These are phyloP conservation scores for Eumaeus atala DNA, from an alignment of 1,140 invertebrate genomes.

Conservation along the genomic window DNA sequence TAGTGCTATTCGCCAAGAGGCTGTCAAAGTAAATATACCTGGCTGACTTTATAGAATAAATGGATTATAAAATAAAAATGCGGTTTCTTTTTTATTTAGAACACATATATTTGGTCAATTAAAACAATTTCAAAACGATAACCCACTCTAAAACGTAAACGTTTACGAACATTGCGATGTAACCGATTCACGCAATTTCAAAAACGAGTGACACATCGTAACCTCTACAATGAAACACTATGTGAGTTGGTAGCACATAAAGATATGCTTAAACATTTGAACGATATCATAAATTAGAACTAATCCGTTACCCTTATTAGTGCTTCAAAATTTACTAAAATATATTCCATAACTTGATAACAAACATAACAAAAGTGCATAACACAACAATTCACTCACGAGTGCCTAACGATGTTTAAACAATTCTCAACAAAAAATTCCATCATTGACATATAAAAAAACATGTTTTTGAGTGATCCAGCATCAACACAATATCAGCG, in stretches of 20 bases:
- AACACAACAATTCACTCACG: conserved; percentile 57
- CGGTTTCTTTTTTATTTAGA: conserved; percentile 63
- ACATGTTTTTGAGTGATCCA: no score
- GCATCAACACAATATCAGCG: no score
- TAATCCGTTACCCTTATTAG: conserved; percentile 62
- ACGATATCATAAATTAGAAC: conserved; percentile 46
- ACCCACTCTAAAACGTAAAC: conserved; percentile 53
- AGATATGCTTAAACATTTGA: conserved; percentile 60
- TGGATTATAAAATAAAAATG: conserved; percentile 35
- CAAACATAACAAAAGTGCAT: conserved; percentile 60
- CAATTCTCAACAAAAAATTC: conserved; percentile 21
- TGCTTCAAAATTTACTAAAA: conserved; percentile 52
- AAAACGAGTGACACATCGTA: conserved; percentile 34
- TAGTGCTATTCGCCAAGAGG: conserved; percentile 87
- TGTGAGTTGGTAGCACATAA: conserved; percentile 64
- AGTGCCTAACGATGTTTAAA: conserved; percentile 54
- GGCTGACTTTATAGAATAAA: conserved; percentile 45
- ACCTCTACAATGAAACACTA: conserved; percentile 63
- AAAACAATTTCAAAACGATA: conserved; percentile 63
- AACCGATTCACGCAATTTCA: conserved; percentile 24
- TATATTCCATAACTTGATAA: conserved; percentile 34
- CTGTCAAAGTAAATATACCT: conserved; percentile 81
- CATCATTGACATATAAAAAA: conserved; percentile 12
- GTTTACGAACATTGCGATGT: conserved; percentile 36
- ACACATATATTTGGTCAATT: conserved; percentile 75